Percentiles rank a stretch among this genome's conserved stretches.
Conservation (phyloP, 2,113 vertebrate species). For the Ciconia stormi region DNA sequence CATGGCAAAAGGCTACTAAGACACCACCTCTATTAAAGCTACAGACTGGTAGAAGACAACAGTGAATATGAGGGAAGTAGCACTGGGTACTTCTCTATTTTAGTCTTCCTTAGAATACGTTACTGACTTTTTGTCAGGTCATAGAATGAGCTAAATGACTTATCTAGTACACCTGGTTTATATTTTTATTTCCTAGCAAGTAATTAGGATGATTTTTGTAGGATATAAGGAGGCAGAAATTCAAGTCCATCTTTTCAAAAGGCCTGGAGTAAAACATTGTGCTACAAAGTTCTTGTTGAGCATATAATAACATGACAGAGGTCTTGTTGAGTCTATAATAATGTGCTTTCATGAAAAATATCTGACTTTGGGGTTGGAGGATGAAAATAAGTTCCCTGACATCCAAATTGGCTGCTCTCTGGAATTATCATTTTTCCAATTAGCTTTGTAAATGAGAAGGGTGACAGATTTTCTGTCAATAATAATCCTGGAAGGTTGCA, state of each 20-base stretch:
- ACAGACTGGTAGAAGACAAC: neutral
- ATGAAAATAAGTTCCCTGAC: neutral
- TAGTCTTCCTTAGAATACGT: neutral
- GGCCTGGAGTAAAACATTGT: neutral
- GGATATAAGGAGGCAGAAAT: neutral
- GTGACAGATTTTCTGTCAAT: neutral
- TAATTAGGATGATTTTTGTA: neutral
- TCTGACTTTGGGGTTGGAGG: neutral
- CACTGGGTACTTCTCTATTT: neutral
- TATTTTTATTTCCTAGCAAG: neutral
- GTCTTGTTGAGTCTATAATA: neutral
- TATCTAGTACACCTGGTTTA: rapidly evolving
- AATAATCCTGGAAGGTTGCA: neutral
- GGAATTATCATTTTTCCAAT: neutral
- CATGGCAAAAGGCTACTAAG: neutral
- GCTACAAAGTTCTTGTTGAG: neutral
- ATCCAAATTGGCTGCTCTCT: neutral
- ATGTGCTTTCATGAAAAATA: neutral
- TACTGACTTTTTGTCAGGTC: neutral
- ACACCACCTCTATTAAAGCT: neutral
- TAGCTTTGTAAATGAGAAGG: neutral
- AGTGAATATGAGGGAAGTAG: neutral
- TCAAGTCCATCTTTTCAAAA: neutral
- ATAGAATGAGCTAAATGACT: neutral
- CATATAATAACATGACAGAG: neutral